Evolutionary conservation across 2,888 invertebrate species (phyloP).

Genomic region (Mayetiola destructor): DNA sequence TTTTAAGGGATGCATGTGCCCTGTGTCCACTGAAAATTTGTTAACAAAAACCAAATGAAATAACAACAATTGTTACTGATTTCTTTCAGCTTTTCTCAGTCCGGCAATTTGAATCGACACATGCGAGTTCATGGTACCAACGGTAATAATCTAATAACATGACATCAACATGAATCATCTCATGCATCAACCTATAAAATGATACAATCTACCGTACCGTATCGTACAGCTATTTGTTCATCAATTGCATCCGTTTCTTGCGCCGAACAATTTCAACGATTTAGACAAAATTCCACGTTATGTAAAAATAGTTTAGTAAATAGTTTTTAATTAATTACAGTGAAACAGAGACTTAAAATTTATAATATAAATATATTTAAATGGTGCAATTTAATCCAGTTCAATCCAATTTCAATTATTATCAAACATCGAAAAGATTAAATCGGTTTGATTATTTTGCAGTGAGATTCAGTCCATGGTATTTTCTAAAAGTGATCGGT

Average conservation of each 20-base stretch:
- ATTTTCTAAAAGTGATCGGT: too few species aligned
- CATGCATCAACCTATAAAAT: constrained; percentile 2
- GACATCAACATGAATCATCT: constrained; percentile 37
- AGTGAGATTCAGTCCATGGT: too few species aligned
- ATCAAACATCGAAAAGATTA: too few species aligned
- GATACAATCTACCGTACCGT: constrained; percentile 28
- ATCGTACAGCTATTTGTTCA: constrained; percentile 19
- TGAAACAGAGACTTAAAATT: too few species aligned
- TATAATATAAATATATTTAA: too few species aligned
- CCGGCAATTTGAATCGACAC: constrained; percentile 95
- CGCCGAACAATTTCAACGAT: constrained; percentile 14
- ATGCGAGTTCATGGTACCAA: constrained; percentile 89
- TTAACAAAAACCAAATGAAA: too few species aligned
- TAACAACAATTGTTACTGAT: too few species aligned
- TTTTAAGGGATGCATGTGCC: too few species aligned
- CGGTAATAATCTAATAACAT: constrained; percentile 43
- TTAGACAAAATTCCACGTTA: constrained; percentile 6
- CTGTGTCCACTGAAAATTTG: background rate
- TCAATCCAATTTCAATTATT: too few species aligned
- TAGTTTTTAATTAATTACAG: too few species aligned
- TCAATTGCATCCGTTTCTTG: background rate
- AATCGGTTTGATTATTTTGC: too few species aligned
- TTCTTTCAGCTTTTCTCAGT: constrained; percentile 70
- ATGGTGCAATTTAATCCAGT: too few species aligned
- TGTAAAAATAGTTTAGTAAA: constrained; percentile 3